These are phyloP conservation scores for Frankliniella fusca DNA, from an alignment of 2,888 invertebrate genomes.

Conservation along the genomic window DNA sequence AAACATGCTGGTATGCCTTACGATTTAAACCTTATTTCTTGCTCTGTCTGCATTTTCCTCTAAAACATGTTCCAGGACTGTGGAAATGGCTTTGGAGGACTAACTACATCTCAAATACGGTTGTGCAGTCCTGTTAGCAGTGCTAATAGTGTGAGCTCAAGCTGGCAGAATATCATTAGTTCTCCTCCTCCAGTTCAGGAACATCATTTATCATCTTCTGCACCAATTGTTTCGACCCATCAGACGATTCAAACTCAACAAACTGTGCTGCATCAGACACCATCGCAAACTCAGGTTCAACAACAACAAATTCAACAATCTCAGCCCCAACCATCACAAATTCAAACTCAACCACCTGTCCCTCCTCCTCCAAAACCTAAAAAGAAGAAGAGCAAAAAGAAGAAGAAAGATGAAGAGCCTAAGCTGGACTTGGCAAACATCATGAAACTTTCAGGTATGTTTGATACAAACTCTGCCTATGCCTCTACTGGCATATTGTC, in stretches of 20 bases:
- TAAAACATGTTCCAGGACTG: not conserved
- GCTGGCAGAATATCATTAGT: not conserved
- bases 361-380: slow-evolving; percentile 43
- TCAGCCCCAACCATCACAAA: not conserved
- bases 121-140: not conserved
- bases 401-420: slow-evolving; percentile 52
- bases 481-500: not conserved
- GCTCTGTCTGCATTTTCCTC: not conserved
- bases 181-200: slow-evolving; percentile 7
- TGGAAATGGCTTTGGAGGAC: not conserved
- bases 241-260: not conserved
- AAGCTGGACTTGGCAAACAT: slow-evolving; percentile 67
- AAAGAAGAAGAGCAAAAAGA: slow-evolving; percentile 53
- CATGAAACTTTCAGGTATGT: slow-evolving; percentile 63
- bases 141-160: not conserved
- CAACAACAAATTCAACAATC: not conserved
- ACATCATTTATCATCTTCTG: not conserved
- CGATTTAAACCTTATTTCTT: not conserved
- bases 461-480: not conserved
- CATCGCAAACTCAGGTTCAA: not conserved
- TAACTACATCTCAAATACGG: not conserved
- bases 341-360: not conserved
- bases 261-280: not conserved
- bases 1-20: not conserved
- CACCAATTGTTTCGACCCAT: not conserved